Percentiles rank a stretch among this genome's conserved stretches.
phyloP scores from a whole-genome alignment of 2,797 vertebrate species.

The Alauda arvensis region DNA sequence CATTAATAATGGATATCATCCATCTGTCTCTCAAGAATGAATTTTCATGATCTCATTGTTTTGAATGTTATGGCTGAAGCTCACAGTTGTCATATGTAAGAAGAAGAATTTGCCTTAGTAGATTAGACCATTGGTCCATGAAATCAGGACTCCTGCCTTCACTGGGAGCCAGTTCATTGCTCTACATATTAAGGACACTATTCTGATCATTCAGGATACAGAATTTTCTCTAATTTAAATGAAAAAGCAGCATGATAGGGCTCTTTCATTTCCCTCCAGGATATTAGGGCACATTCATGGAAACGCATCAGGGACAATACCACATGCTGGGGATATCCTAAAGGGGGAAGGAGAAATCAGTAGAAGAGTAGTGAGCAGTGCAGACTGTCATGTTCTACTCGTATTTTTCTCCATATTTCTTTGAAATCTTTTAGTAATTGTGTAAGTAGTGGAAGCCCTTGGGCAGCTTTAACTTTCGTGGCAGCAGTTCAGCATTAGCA shows the following conservation, averaged over 20 bases:
- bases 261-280: conserved; percentile 58
- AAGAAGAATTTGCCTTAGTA: conserved; percentile 57
- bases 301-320: not conserved
- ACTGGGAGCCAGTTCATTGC: not conserved
- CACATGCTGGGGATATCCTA: conserved; percentile 15
- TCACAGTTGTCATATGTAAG: conserved; percentile 49
- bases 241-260: conserved; percentile 48
- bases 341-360: conserved; percentile 1
- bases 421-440: conserved; percentile 17
- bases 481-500: not conserved
- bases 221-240: conserved; percentile 53
- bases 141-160: conserved; percentile 47
- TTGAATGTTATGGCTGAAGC: conserved; percentile 41
- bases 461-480: not conserved
- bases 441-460: not conserved
- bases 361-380: not conserved
- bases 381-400: not conserved
- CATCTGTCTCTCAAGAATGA: conserved; percentile 66
- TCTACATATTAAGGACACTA: conserved; percentile 30
- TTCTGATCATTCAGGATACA: conserved; percentile 14
- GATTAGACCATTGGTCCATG: conserved; percentile 57
- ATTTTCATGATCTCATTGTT: conserved; percentile 68
- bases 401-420: not conserved
- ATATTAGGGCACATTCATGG: conserved; percentile 44
- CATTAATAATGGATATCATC: conserved; percentile 70